A percentile compares a stretch with the other conserved stretches of the same genome.
Evolutionary conservation across 1,140 invertebrate species (phyloP).

Genomic region (Bombus picipes): DNA sequence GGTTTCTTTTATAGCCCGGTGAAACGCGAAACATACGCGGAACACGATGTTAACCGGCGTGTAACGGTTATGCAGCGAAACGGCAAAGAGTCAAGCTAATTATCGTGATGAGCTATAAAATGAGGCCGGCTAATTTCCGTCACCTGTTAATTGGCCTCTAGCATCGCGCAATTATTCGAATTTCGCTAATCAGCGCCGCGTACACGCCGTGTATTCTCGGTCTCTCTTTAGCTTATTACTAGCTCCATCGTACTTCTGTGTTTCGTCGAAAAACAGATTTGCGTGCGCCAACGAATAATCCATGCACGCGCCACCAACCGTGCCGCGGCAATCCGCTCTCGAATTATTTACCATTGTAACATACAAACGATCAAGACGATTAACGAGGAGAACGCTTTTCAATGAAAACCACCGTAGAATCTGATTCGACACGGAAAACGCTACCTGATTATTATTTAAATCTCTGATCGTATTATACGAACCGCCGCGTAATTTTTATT

Average conservation of each 20-base stretch:
- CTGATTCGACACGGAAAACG: neutral
- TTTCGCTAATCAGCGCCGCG: conserved; percentile 53
- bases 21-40: conserved; percentile 10
- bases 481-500: neutral
- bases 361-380: conserved; percentile 5
- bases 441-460: neutral
- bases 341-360: conserved; percentile 14
- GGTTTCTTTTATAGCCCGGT: conserved; percentile 12
- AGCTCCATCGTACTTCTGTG: neutral
- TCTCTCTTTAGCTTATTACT: conserved; percentile 27
- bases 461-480: neutral
- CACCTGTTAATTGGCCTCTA: conserved; percentile 56
- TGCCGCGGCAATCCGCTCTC: neutral
- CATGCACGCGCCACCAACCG: neutral
- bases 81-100: conserved; percentile 57
- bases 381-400: neutral
- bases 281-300: neutral
- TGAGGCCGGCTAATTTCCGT: conserved; percentile 52
- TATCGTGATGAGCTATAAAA: conserved; percentile 56
- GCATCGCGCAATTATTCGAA: conserved; percentile 58
- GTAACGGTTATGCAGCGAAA: conserved; percentile 28
- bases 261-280: conserved; percentile 33
- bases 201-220: neutral
- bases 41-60: conserved; percentile 15
- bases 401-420: neutral